Conservation (phyloP, 2,888 invertebrate species). For the Cephus pulcher region DNA sequence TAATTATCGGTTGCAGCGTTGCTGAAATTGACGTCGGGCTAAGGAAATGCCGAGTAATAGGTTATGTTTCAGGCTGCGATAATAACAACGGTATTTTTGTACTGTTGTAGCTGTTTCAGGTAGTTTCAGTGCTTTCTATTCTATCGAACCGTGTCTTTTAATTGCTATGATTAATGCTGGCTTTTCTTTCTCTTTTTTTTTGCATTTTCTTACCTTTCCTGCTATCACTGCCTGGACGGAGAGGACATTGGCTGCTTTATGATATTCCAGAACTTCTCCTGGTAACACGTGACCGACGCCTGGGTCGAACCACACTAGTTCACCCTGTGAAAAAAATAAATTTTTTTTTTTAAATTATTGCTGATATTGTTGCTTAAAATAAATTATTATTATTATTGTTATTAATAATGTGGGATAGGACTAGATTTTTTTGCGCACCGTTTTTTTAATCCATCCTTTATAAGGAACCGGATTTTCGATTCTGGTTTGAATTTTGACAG, state of each 20-base stretch:
- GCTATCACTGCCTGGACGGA: constrained; percentile 90
- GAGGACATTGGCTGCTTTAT: constrained; percentile 89
- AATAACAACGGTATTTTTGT: constrained; percentile 24
- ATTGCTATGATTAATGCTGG: background rate
- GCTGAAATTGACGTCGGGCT: constrained; percentile 43
- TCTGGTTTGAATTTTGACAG: background rate
- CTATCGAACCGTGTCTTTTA: constrained; percentile 21
- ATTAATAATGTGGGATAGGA: background rate
- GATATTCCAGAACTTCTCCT: constrained; percentile 90
- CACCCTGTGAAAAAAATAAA: constrained; percentile 70
- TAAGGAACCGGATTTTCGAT: background rate
- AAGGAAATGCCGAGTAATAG: constrained; percentile 61
- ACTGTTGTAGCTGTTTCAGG: constrained; percentile 40
- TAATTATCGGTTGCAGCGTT: background rate
- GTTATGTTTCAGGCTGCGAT: constrained; percentile 55
- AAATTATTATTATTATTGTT: background rate
- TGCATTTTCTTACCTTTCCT: constrained; percentile 76
- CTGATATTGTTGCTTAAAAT: background rate
- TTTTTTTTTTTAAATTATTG: too few species aligned
- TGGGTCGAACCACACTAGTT: constrained; percentile 95
- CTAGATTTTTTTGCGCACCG: background rate
- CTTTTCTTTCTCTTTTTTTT: constrained; percentile 12
- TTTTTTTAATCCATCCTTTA: background rate
- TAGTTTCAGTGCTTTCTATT: constrained; percentile 26
- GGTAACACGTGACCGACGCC: constrained; percentile 91